Evolutionary conservation across 2,888 invertebrate genomes (phyloP).

Genomic region (Xanthia togata): DNA sequence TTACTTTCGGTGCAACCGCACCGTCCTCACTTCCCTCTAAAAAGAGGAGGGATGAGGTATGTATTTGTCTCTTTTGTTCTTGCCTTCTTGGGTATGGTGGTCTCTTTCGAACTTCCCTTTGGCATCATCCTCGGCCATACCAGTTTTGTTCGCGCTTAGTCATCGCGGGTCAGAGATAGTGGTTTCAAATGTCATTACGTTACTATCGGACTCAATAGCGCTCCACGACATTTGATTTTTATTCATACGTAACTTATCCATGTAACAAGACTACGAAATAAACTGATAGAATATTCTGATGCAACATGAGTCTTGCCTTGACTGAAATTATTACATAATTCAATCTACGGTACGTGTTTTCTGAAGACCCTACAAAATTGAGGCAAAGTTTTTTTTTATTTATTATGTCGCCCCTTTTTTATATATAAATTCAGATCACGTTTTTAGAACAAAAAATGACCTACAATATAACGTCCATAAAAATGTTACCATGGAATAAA

Average conservation of each 20-base stretch:
- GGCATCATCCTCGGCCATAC: slow-evolving; percentile 78
- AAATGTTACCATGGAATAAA: slow-evolving; percentile 50
- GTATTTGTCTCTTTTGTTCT: slow-evolving; percentile 73
- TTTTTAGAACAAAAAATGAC: slow-evolving; percentile 65
- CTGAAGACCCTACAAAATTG: slow-evolving; percentile 58
- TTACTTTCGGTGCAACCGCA: slow-evolving; percentile 84
- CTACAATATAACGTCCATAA: slow-evolving; percentile 57
- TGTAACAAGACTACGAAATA: slow-evolving; percentile 66
- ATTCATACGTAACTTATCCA: slow-evolving; percentile 69
- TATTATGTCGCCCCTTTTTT: slow-evolving; percentile 54
- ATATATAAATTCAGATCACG: slow-evolving; percentile 56
- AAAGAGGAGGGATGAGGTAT: slow-evolving; percentile 75
- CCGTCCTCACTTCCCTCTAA: slow-evolving; percentile 81
- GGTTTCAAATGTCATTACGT: slow-evolving; percentile 83
- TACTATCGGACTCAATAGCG: slow-evolving; percentile 74
- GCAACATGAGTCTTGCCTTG: slow-evolving; percentile 70
- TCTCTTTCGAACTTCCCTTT: slow-evolving; percentile 76
- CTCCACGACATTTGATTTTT: slow-evolving; percentile 65
- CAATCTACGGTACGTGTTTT: slow-evolving; percentile 61
- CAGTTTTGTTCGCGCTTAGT: slow-evolving; percentile 85
- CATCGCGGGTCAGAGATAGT: slow-evolving; percentile 84
- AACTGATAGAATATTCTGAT: slow-evolving; percentile 70
- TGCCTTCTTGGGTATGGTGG: slow-evolving; percentile 51
- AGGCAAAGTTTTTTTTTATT: slow-evolving; percentile 44
- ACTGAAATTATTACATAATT: slow-evolving; percentile 67